Evolutionary conservation across 2,113 vertebrate genomes (phyloP), one percentile per base, ranked within the genome.

Genomic region (Podiceps cristatus): DNA sequence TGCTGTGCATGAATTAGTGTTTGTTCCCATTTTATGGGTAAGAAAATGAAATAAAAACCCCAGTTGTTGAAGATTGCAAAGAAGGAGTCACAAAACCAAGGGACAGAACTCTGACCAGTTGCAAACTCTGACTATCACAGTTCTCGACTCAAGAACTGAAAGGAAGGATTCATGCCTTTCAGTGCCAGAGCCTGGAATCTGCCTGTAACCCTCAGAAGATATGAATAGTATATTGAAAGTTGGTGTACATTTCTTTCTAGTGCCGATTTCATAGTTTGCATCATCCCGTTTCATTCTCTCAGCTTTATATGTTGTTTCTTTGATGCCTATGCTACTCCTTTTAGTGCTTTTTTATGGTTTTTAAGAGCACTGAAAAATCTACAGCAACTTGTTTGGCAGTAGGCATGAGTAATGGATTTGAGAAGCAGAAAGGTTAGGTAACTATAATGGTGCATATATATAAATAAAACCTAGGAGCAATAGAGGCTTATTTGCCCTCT

Each of bases 401-500:
- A 49, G 37, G 5, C 62, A 64, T 71, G 67, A 91, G 20, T 80
- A 75, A 86, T 74, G 64, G 67, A 93, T 96, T 93, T 91, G 78
- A 96, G 97, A 96, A 67, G 86, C 44, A 63, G 62, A 84, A 94
- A 94, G 62, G 93, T 95, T 96, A 95, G 88, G 53, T 44, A 80
- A 49, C 31, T 75, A 18, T 62, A 53, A 45, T 68, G 72, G 53
- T 68, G 45, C 37, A 81, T 56, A 29, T 55, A 59, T 76, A 89
- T 52, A 88, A 94, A 71, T 69, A 88, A 73, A 69, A 58, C 20
- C 35, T 72, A 33, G 4, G 63, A 78, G 45, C 53, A 92, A 86
- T 35, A 55, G 18, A 94, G 35, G 7, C 20, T 56, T 44, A 40
- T 49, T 81, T 53, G 68, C 62, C 72, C 83, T 92, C 12, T 71